Percentiles rank a stretch among this genome's conserved stretches.
phyloP scores from a whole-genome alignment of 2,113 vertebrate genomes.

The Noturus placidus region DNA sequence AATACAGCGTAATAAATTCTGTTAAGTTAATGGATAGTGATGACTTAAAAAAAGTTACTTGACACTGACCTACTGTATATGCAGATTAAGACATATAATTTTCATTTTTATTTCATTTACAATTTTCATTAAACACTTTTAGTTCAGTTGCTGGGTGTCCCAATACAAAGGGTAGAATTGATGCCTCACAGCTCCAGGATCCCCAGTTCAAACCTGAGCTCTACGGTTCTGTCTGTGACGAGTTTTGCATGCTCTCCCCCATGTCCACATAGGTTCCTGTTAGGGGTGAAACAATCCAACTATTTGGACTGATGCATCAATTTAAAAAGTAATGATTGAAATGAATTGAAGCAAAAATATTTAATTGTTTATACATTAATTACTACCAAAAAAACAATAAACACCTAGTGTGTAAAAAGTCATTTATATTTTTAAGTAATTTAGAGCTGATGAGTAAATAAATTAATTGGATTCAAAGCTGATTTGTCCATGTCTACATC shows the following conservation, averaged over 20 bases:
- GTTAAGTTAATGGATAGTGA: constrained; percentile 13
- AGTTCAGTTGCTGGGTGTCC: background rate
- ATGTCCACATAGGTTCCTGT: background rate
- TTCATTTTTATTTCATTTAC: too few relatives aligned
- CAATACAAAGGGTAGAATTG: background rate
- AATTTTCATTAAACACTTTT: background rate
- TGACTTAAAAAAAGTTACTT: constrained; percentile 22
- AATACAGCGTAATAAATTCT: constrained; percentile 30
- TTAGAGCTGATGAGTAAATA: background rate
- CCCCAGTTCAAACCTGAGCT: background rate
- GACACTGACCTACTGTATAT: constrained; percentile 9
- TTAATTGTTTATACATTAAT: background rate
- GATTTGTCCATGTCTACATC: background rate
- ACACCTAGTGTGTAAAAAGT: background rate
- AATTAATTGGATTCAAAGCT: background rate
- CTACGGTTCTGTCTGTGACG: background rate
- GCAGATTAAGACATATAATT: background rate
- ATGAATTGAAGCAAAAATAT: background rate
- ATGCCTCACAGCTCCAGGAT: background rate
- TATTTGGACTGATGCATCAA: background rate
- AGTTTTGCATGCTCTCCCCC: background rate
- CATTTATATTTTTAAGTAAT: background rate
- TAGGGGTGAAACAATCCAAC: background rate
- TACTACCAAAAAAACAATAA: background rate
- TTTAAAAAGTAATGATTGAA: background rate